Conservation (phyloP, 2,888 invertebrate species). For the Ptychoptera contaminata region DNA sequence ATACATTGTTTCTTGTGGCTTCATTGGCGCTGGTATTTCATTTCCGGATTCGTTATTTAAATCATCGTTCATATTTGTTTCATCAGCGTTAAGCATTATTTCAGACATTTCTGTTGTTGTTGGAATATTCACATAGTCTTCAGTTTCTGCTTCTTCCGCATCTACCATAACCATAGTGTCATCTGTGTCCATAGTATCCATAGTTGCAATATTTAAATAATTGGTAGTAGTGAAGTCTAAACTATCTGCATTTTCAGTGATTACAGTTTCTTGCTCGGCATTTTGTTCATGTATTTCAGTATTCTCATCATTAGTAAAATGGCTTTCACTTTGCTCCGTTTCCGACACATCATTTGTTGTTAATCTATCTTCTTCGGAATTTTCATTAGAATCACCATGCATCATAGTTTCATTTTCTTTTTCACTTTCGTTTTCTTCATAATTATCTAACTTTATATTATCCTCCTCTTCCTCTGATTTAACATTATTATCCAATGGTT, state of each 20-base stretch:
- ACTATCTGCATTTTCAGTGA: neutral
- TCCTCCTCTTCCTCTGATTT: neutral
- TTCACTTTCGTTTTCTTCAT: conserved; percentile 2
- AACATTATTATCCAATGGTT: neutral
- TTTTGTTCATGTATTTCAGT: conserved; percentile 4
- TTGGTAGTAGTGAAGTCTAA: neutral
- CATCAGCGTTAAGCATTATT: neutral
- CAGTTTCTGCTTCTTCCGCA: neutral
- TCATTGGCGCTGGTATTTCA: conserved; percentile 8
- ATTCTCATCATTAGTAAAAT: neutral
- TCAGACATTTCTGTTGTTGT: neutral
- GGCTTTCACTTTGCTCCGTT: neutral
- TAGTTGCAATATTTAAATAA: neutral
- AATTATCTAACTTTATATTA: neutral
- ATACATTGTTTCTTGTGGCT: conserved; percentile 7
- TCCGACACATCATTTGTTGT: neutral
- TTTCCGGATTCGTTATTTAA: conserved; percentile 1
- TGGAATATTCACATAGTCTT: neutral
- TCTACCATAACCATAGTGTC: neutral
- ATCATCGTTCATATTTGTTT: conserved; percentile 7
- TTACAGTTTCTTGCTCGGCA: conserved; percentile 6
- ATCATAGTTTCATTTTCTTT: neutral
- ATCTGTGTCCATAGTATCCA: neutral
- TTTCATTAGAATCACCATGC: neutral
- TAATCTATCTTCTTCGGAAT: neutral